Evolutionary conservation across 1,140 invertebrate species (phyloP).

Genomic region (Drosophila nebulosa): DNA sequence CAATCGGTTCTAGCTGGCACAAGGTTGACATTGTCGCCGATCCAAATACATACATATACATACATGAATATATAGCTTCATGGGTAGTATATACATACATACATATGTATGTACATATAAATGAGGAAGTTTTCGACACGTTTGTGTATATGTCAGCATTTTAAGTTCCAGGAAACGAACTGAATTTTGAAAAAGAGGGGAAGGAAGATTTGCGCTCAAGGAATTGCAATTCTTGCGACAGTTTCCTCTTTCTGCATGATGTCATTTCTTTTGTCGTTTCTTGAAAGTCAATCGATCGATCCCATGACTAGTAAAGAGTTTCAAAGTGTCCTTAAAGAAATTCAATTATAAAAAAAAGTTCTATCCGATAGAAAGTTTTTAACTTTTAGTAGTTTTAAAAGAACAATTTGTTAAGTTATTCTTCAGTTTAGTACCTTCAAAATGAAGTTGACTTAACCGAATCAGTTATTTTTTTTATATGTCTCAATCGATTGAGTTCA

Average conservation of each 20-base stretch:
- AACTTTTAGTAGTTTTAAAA: too few species aligned
- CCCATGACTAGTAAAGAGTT: too few species aligned
- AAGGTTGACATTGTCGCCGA: background rate
- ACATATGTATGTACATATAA: background rate
- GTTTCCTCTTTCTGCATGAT: background rate
- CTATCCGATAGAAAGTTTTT: too few species aligned
- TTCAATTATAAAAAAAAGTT: too few species aligned
- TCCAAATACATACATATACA: background rate
- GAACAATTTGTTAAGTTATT: too few species aligned
- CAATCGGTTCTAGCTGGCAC: background rate
- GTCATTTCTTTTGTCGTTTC: background rate
- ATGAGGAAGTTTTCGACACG: background rate
- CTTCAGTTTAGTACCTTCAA: too few species aligned
- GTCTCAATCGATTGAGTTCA: background rate
- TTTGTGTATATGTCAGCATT: background rate
- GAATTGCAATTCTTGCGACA: background rate
- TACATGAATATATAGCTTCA: background rate
- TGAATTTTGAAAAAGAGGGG: background rate
- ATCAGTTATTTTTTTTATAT: background rate
- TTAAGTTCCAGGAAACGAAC: background rate
- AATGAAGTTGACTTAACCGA: background rate
- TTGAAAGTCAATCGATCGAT: too few species aligned
- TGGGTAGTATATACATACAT: background rate
- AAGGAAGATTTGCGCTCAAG: background rate
- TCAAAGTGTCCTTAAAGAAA: too few species aligned